A percentile compares a stretch with the other conserved stretches of the same genome.
phyloP scores from a whole-genome alignment of 2,113 vertebrate species.

The Bufo bufo region DNA sequence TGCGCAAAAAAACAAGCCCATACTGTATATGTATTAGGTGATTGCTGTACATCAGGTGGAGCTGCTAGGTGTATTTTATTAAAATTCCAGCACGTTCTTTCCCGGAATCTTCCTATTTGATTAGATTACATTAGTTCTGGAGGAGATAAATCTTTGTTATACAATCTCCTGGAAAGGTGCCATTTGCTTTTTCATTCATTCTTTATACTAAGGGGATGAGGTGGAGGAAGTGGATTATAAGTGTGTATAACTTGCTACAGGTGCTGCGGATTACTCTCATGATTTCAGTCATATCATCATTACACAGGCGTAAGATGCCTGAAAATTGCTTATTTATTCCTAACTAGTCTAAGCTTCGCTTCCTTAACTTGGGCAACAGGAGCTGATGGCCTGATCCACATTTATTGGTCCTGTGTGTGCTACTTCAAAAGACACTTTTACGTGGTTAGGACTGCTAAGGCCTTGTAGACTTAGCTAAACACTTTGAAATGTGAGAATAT shows the following conservation, averaged over 20 bases:
- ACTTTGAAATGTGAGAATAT: constrained; percentile 47
- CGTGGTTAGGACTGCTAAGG: constrained; percentile 8
- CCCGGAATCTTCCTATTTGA: not conserved
- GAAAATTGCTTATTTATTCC: constrained; percentile 31
- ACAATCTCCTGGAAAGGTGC: not conserved
- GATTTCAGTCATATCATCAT: not conserved
- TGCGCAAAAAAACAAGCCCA: too few species aligned
- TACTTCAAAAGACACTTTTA: constrained; percentile 39
- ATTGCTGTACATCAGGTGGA: too few species aligned
- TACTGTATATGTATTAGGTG: too few species aligned
- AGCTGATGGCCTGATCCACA: not conserved
- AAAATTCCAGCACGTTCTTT: not conserved
- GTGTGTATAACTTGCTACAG: constrained; percentile 15
- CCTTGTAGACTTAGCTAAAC: constrained; percentile 7
- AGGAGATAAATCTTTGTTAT: not conserved
- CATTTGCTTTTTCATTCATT: not conserved
- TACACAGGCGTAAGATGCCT: not conserved
- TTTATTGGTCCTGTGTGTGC: constrained; percentile 3
- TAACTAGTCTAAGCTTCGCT: not conserved
- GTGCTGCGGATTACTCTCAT: constrained; percentile 22
- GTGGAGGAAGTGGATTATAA: constrained; percentile 28
- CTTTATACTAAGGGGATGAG: not conserved
- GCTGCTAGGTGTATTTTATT: not conserved
- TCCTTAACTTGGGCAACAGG: not conserved
- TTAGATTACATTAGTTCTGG: not conserved